Evolutionary conservation across 1,140 invertebrate species (phyloP), one percentile per base, ranked within the genome.

Genomic region (Telenomus remus): DNA sequence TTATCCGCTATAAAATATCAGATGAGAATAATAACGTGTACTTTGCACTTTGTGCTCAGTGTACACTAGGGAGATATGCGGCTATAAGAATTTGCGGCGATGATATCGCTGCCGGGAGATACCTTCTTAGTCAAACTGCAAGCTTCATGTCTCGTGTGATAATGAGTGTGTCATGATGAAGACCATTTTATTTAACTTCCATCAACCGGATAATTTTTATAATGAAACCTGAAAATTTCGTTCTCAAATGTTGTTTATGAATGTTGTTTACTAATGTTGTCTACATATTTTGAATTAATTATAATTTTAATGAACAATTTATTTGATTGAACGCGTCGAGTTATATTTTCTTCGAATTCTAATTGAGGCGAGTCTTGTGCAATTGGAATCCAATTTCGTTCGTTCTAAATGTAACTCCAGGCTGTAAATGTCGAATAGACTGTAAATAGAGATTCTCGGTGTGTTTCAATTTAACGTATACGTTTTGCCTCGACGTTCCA

Each of bases 1-100:
- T 11, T 39, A 39, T 9, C 37, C 11, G 12, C 33, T 39, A 66
- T 66, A 74, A 74, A 66, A 66, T 60, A 74, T 74, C 53, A 74
- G 63, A 66, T 46, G 37, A 43, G 42, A 27, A 27, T 27, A 47
- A 68, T 44, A 68, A 34, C 71, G 63, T 57, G 63, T 63, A 68
- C 56, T 74, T 68, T 63, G 51, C 47, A 57, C 56, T 68, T 74
- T 57, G 51, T 27, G 46, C 57, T 48, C 33, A 54, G 44, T 63
- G 53, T 43, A 39, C 37, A 14, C 42, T 44, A 33, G n/a, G 51
- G 16, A 69, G 54, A 76, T 64, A 69, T 42, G 53, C 48, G 39
- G 55, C 54, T 69, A 65, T 65, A 69, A 69, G 69, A 53, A 65
- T 69, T 53, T 15, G 34, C 33, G 47, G 35, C 56, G 50, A 53